Evolutionary conservation across 2,888 invertebrate species (phyloP).

Genomic region (Bombyx huttoni): DNA sequence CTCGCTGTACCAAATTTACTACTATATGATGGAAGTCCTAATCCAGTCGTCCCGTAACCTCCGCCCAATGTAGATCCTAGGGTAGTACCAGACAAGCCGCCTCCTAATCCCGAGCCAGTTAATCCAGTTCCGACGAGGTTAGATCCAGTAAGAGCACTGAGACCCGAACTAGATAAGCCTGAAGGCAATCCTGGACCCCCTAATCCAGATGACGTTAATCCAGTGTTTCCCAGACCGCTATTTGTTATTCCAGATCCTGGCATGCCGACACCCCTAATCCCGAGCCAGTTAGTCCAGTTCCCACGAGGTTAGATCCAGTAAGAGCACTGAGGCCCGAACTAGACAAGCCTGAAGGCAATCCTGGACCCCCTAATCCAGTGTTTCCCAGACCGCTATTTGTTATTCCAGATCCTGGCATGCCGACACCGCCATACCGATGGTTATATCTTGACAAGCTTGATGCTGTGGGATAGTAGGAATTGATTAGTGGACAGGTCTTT

Average conservation of each 20-base stretch:
- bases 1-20: slow-evolving; percentile 76
- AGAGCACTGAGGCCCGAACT: slow-evolving; percentile 58
- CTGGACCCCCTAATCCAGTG: slow-evolving; percentile 32
- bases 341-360: slow-evolving; percentile 54
- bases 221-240: slow-evolving; percentile 32
- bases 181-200: slow-evolving; percentile 48
- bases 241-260: slow-evolving; percentile 46
- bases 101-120: slow-evolving; percentile 49
- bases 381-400: slow-evolving; percentile 36
- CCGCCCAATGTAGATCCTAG: slow-evolving; percentile 47
- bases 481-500: not conserved
- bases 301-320: slow-evolving; percentile 56
- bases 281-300: slow-evolving; percentile 48
- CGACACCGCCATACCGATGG: slow-evolving; percentile 72
- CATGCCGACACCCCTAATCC: slow-evolving; percentile 48
- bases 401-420: slow-evolving; percentile 40
- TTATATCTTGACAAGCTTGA: slow-evolving; percentile 75
- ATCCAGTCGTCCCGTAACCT: slow-evolving; percentile 53
- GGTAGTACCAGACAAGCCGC: slow-evolving; percentile 47
- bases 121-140: slow-evolving; percentile 52
- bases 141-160: slow-evolving; percentile 60
- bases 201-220: slow-evolving; percentile 29
- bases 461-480: slow-evolving; percentile 28
- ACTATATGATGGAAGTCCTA: slow-evolving; percentile 56
- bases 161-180: slow-evolving; percentile 55